These are phyloP conservation scores for Philypnodon macrostomus DNA, from an alignment of 2,797 vertebrate genomes.

Conservation along the genomic window DNA sequence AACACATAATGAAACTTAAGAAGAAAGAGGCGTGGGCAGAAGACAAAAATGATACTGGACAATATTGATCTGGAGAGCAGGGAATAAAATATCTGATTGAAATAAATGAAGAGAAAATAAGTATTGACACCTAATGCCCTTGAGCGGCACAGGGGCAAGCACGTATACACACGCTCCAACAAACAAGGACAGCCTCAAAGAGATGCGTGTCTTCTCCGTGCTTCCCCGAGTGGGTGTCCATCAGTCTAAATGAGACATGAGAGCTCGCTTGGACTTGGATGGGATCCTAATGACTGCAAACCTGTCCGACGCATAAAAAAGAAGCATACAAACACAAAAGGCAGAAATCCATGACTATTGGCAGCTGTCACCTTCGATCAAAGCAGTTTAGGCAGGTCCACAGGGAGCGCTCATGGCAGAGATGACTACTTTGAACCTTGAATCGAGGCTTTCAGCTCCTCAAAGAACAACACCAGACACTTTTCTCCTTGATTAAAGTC, in stretches of 20 bases:
- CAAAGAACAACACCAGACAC: conserved; percentile 20
- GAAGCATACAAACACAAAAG: conserved; percentile 16
- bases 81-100: conserved; percentile 16
- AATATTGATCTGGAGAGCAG: not conserved
- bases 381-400: conserved; percentile 32
- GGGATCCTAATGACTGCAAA: conserved; percentile 52
- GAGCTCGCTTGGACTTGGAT: conserved; percentile 57
- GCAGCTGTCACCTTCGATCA: conserved; percentile 46
- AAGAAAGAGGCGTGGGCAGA: conserved; percentile 13
- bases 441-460: conserved; percentile 34
- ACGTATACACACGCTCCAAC: conserved; percentile 40
- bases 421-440: conserved; percentile 23
- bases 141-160: conserved; percentile 42
- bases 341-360: conserved; percentile 39
- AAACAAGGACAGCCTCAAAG: conserved; percentile 48
- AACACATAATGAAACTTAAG: conserved; percentile 26
- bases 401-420: conserved; percentile 14
- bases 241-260: conserved; percentile 71
- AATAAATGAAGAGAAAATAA: conserved; percentile 22
- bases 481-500: conserved; percentile 36
- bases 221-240: conserved; percentile 54
- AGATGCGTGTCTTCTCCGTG: conserved; percentile 42
- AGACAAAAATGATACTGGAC: conserved; percentile 5
- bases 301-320: conserved; percentile 35
- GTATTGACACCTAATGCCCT: conserved; percentile 45